Evolutionary conservation across 2,888 invertebrate species (phyloP), one percentile per base, ranked within the genome.

Genomic region (Campaea margaritaria): DNA sequence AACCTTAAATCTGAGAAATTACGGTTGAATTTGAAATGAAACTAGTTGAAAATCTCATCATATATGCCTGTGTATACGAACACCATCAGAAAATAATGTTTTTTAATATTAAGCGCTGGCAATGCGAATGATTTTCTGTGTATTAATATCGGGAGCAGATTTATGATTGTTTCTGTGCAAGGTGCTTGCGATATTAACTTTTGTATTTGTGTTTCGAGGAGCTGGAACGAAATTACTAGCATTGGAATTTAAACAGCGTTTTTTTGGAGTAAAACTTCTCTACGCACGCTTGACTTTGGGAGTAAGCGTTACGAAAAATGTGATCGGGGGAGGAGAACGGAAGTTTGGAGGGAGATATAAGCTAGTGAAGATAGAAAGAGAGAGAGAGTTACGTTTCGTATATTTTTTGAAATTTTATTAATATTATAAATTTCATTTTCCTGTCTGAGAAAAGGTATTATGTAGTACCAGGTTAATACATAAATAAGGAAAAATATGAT

Each of bases 131-230:
- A 68, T 70, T 70, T 55, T 62, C 72, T 81, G 78, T 76, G 80
- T 73, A 84, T 85, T 82, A 81, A 78, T 80, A 77, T 79, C 70
- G 76, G 72, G 66, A 75, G 76, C 76, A 62, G 64, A 82, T 83
- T 81, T 82, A 81, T 74, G 75, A 62, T 66, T 55, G 56, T 64
- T 52, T 51, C 49, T 59, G n/a, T 15, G 39, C 27, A 10, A 9
- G 31, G 11, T 14, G 14, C 58, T 58, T 58, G 47, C 47, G 47
- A 50, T 58, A 66, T 61, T 63, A 58, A 53, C 58, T 61, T 64
- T 62, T 64, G 50, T 58, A 27, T 39, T 41, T 50, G 1, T 36
- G 12, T 36, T 21, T 21, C 34, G 34, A 11, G 9, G 10, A 11
- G 34, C 11, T 9, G 10, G 9, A 34, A 34, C 11, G 34, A 11